phyloP scores from a whole-genome alignment of 2,888 invertebrate genomes.

The Cantharis nigra region DNA sequence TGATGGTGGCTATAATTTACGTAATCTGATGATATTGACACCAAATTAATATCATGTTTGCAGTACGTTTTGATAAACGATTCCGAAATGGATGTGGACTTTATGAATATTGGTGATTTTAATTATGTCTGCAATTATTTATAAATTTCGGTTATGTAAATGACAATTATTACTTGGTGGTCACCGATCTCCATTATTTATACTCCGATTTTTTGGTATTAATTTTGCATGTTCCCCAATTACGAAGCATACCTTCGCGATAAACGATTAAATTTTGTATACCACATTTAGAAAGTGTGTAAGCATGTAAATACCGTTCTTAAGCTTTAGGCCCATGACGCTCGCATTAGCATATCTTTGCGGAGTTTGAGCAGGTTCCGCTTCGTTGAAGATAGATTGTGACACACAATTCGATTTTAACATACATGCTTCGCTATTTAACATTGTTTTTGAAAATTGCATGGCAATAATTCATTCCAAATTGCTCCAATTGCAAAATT shows the following conservation, averaged over 20 bases:
- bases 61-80: constrained; percentile 39
- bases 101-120: constrained; percentile 43
- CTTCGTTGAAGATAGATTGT: constrained; percentile 25
- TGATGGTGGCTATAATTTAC: constrained; percentile 37
- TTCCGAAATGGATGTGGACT: constrained; percentile 40
- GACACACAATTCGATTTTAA: constrained; percentile 25
- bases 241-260: not conserved
- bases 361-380: constrained; percentile 17
- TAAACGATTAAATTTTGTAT: not conserved
- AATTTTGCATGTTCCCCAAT: not conserved
- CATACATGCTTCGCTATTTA: constrained; percentile 21
- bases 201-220: not conserved
- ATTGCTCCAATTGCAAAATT: not conserved
- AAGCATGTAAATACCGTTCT: constrained; percentile 11
- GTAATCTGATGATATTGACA: constrained; percentile 46
- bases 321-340: not conserved
- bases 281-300: not conserved
- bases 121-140: constrained; percentile 41
- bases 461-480: not conserved
- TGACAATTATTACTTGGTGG: constrained; percentile 36
- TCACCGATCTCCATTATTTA: constrained; percentile 21
- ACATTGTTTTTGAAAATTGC: constrained; percentile 8
- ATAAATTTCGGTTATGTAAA: constrained; percentile 38
- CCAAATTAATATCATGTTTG: constrained; percentile 43
- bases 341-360: constrained; percentile 25